phyloP scores from a whole-genome alignment of 2,113 vertebrate species.

The Aythya baeri region DNA sequence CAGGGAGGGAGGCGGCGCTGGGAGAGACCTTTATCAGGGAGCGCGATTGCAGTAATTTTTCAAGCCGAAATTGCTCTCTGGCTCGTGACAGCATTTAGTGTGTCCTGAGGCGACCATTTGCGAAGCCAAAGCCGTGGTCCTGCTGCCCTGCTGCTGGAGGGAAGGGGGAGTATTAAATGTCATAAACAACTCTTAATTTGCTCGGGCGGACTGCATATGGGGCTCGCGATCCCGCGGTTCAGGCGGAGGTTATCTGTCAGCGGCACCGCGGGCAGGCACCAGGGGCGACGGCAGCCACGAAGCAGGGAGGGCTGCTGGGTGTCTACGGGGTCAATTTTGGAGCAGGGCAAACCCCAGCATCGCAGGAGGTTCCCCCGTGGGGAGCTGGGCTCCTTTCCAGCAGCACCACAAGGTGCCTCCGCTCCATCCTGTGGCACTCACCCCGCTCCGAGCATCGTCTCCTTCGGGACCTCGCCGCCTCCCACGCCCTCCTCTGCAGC shows the following conservation, averaged over 20 bases:
- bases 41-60: slow-evolving; percentile 61
- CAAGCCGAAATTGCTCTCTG: slow-evolving; percentile 52
- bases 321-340: background rate
- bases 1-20: background rate
- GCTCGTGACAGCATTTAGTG: slow-evolving; percentile 56
- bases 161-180: slow-evolving; percentile 43
- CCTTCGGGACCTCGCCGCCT: background rate
- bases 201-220: background rate
- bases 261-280: background rate
- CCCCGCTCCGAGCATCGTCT: accelerated
- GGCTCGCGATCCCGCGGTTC: background rate
- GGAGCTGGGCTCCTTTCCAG: background rate
- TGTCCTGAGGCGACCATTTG: slow-evolving; percentile 63
- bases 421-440: background rate
- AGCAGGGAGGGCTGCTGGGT: background rate
- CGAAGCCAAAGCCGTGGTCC: slow-evolving; percentile 49
- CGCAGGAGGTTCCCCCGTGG: accelerated
- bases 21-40: slow-evolving; percentile 37
- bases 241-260: background rate
- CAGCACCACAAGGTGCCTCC: background rate
- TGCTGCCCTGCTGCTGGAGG: background rate
- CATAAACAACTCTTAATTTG: slow-evolving; percentile 69
- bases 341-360: background rate
- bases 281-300: background rate
- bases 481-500: background rate